Evolutionary conservation across 2,113 vertebrate species (phyloP).

Genomic region (Spea bombifrons): DNA sequence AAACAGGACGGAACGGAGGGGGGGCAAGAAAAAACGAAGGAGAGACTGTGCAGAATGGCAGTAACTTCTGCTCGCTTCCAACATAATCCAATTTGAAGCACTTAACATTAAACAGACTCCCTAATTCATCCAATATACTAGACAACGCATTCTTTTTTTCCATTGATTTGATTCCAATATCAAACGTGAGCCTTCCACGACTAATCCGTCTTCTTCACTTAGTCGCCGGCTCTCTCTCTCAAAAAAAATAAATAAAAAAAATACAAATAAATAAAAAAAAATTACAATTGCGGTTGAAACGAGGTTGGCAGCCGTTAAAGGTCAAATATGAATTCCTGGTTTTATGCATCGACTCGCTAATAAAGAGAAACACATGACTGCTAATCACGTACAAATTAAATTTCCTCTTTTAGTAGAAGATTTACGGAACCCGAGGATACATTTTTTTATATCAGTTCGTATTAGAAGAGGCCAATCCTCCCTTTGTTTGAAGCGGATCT

Average conservation of each 20-base stretch:
- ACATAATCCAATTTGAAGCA: slow-evolving; percentile 31
- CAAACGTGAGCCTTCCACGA: not conserved
- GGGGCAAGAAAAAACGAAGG: not conserved
- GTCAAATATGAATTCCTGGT: not conserved
- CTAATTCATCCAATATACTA: not conserved
- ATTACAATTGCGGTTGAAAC: not conserved
- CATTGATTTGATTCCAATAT: slow-evolving; percentile 1
- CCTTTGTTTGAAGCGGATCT: too few species aligned
- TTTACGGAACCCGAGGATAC: too few species aligned
- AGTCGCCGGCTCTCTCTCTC: not conserved
- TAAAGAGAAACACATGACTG: too few species aligned
- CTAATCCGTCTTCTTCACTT: not conserved
- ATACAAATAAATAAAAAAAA: too few species aligned
- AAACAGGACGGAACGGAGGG: slow-evolving; percentile 2
- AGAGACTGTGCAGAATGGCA: slow-evolving; percentile 4
- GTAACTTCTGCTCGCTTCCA: slow-evolving; percentile 19
- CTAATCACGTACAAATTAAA: too few species aligned
- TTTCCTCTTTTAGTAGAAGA: too few species aligned
- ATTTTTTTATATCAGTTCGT: too few species aligned
- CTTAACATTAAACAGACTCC: slow-evolving; percentile 32
- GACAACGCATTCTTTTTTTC: not conserved
- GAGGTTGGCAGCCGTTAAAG: not conserved
- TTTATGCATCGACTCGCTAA: not conserved
- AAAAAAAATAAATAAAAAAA: too few species aligned
- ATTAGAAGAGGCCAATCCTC: too few species aligned